phyloP scores from a whole-genome alignment of 2,888 invertebrate genomes.

The Melangyna quadrimaculata region DNA sequence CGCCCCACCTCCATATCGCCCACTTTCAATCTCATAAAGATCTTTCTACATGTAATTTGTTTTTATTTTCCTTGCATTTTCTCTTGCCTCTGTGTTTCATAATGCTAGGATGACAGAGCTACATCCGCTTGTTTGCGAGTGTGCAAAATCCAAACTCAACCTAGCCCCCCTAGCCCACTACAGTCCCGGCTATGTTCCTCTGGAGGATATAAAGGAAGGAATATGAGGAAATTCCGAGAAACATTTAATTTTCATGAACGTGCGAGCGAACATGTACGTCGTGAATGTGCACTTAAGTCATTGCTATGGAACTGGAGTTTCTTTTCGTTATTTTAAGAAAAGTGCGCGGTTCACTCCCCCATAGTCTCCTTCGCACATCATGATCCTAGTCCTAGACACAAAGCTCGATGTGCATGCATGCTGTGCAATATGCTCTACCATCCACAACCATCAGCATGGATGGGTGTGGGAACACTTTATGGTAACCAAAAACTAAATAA shows the following conservation, averaged over 20 bases:
- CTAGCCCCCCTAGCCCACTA: not conserved
- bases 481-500: conserved; percentile 63
- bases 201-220: conserved; percentile 34
- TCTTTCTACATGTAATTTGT: conserved; percentile 48
- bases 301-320: conserved; percentile 48
- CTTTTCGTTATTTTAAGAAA: conserved; percentile 22
- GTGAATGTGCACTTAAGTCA: conserved; percentile 72
- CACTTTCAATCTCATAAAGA: conserved; percentile 56
- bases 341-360: not conserved
- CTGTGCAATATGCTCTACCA: conserved; percentile 46
- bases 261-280: conserved; percentile 61
- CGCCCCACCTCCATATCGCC: not conserved
- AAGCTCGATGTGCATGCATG: conserved; percentile 26
- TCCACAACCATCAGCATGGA: not conserved
- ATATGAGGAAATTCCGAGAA: conserved; percentile 50
- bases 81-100: conserved; percentile 24
- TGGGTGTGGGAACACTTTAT: conserved; percentile 48
- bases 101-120: conserved; percentile 29
- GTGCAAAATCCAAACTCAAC: not conserved
- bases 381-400: not conserved
- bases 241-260: conserved; percentile 64
- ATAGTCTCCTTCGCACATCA: too few relatives aligned
- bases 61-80: conserved; percentile 39
- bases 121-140: conserved; percentile 10
- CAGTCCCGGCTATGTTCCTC: not conserved